A percentile compares a stretch with the other conserved stretches of the same genome.
Evolutionary conservation across 2,113 vertebrate species (phyloP).

Genomic region (Percina caprodes): DNA sequence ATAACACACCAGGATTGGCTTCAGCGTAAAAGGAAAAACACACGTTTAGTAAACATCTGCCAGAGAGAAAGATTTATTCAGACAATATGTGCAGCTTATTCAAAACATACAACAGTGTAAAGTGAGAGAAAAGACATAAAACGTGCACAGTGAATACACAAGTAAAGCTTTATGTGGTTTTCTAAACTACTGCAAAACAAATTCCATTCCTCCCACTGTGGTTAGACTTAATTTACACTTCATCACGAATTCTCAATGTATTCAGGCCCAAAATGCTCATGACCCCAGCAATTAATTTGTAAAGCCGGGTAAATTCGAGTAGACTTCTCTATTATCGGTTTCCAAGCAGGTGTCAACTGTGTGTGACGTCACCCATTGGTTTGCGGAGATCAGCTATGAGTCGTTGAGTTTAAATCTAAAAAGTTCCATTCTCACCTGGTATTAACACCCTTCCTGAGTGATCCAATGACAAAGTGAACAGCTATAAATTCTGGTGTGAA

Average conservation of each 20-base stretch:
- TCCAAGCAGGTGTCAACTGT: too few relatives aligned
- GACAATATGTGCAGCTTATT: constrained; percentile 11
- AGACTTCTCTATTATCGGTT: background rate
- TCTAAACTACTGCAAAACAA: constrained; percentile 20
- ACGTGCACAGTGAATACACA: background rate
- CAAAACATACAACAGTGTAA: constrained; percentile 18
- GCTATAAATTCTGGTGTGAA: too few relatives aligned
- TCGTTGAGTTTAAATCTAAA: background rate
- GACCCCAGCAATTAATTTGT: background rate
- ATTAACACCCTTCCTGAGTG: too few relatives aligned
- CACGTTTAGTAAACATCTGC: constrained; percentile 26
- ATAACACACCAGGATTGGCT: constrained; percentile 36
- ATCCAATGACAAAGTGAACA: too few relatives aligned
- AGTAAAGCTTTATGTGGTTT: constrained; percentile 8
- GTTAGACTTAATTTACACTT: background rate
- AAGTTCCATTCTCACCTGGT: too few relatives aligned
- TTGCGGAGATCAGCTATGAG: too few relatives aligned
- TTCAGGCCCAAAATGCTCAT: background rate
- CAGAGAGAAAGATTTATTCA: constrained; percentile 49
- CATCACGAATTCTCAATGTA: background rate
- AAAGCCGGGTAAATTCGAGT: background rate
- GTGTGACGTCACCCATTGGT: too few relatives aligned
- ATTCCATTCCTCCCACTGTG: constrained; percentile 8
- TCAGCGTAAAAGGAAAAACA: constrained; percentile 44
- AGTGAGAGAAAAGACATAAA: constrained; percentile 22